Percentiles rank a stretch among this genome's conserved stretches.
Evolutionary conservation across 1,140 invertebrate species (phyloP).

Genomic region (Dysdera silvatica): DNA sequence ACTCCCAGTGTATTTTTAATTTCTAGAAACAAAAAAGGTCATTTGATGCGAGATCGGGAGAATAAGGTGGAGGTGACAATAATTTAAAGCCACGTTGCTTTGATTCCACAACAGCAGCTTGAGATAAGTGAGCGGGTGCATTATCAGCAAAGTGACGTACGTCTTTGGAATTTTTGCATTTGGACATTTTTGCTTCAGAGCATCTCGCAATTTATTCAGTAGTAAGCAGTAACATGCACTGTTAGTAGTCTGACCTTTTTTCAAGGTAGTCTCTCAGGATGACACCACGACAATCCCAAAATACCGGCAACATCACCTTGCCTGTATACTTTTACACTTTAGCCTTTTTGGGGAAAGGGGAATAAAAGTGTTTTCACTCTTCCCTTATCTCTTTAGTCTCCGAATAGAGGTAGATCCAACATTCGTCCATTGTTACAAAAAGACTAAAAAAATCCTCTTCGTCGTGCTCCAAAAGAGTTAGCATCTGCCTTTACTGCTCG

Average conservation of each 20-base stretch:
- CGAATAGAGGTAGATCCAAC: not conserved
- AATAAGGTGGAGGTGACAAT: not conserved
- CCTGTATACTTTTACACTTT: not conserved
- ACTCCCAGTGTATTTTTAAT: too few relatives aligned
- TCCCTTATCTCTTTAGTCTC: not conserved
- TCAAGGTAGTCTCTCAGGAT: not conserved
- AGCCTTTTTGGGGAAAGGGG: not conserved
- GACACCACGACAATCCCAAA: not conserved
- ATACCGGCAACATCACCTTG: not conserved
- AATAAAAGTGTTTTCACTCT: not conserved
- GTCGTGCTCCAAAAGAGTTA: not conserved
- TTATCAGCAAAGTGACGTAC: not conserved
- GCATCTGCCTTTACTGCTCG: not conserved
- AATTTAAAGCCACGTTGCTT: not conserved
- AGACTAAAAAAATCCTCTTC: not conserved
- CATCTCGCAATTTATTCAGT: not conserved
- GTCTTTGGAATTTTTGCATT: not conserved
- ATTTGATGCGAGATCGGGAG: not conserved
- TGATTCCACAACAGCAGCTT: not conserved
- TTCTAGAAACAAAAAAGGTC: not conserved
- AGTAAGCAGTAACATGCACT: not conserved
- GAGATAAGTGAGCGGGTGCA: conserved; percentile 2
- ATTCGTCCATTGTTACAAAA: not conserved
- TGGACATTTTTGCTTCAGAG: not conserved
- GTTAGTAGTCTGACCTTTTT: not conserved